These are phyloP conservation scores for Tetanocera ferruginea DNA, from an alignment of 2,888 invertebrate genomes.

Conservation along the genomic window DNA sequence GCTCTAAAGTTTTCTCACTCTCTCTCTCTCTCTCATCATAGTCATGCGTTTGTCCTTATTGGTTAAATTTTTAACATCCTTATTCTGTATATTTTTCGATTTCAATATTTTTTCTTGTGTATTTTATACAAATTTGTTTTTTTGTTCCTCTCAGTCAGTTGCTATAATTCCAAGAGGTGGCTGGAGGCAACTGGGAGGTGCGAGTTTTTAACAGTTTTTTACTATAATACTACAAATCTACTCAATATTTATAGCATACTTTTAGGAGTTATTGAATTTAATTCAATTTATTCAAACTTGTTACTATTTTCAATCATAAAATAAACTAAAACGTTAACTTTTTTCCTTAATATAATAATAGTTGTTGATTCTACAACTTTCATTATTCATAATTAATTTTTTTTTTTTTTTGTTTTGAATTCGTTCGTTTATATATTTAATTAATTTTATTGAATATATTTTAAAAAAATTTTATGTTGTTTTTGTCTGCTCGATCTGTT, in stretches of 20 bases:
- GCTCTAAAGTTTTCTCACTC: too few species aligned
- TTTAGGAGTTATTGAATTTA: not conserved
- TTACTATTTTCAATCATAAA: not conserved
- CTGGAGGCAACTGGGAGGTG: not conserved
- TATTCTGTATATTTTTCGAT: slow-evolving; percentile 10
- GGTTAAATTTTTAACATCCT: not conserved
- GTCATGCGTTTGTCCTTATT: not conserved
- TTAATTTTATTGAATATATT: slow-evolving; percentile 38
- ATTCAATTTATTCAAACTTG: not conserved
- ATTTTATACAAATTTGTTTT: not conserved
- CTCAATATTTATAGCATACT: slow-evolving; percentile 2
- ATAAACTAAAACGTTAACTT: not conserved
- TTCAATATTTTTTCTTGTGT: not conserved
- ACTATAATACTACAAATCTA: not conserved
- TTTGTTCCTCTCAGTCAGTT: not conserved
- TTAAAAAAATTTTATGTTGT: slow-evolving; percentile 19
- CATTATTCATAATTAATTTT: slow-evolving; percentile 44
- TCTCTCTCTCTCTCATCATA: too few species aligned
- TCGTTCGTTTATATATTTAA: slow-evolving; percentile 27
- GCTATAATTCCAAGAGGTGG: not conserved
- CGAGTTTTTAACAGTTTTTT: not conserved
- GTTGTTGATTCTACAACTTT: slow-evolving; percentile 14
- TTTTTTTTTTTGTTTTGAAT: too few species aligned
- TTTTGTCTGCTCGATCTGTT: not conserved
- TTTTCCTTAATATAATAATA: not conserved